Evolutionary conservation across 2,113 vertebrate genomes (phyloP), one percentile per base, ranked within the genome.

Genomic region (Callopanchax toddi): DNA sequence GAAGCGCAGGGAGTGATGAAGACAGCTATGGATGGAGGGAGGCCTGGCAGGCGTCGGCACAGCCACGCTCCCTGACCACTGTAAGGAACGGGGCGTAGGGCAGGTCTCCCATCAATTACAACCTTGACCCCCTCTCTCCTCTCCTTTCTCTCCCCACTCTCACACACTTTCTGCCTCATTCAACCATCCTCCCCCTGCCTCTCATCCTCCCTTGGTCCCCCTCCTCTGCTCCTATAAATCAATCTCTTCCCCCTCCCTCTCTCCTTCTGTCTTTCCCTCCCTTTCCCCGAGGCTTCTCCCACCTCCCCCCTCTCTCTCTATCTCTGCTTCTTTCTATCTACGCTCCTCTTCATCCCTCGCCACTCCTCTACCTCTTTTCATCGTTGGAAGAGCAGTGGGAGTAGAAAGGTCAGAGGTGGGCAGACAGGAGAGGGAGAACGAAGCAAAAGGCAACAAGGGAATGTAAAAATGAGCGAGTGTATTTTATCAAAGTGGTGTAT

Each of bases 81-180:
- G 74, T 67, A 70, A 82, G 78, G 79, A 74, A 75, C 76, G 79
- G 84, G 91, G 86, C 73, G 79, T 78, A 76, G 82, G 79, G 84
- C 89, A 82, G 82, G 88, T 89, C 86, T 84, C 88, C 83, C 88
- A 91, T 91, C 90, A 89, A 89, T 91, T 91, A 91, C 86, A 89
- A 93, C 90, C 90, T 91, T 92, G 87, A 92, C 74, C 17, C n/a
- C 60, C 83, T 60, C 76, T 77, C 57, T 49, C 50, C 53, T 71
- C 67, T 74, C 73, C 67, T 78, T 60, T 80, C 62, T 82, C 74
- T 49, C 60, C 3, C 74, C 72, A 43, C 53, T 9, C 80, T 74
- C 71, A 67, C 77, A 84, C 74, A 72, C 84, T 85, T 89, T 86
- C 85, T 85, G 74, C 81, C 79, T 87, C 79, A 81, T 81, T 89